phyloP scores from a whole-genome alignment of 2,113 vertebrate species.

The Prinia subflava region DNA sequence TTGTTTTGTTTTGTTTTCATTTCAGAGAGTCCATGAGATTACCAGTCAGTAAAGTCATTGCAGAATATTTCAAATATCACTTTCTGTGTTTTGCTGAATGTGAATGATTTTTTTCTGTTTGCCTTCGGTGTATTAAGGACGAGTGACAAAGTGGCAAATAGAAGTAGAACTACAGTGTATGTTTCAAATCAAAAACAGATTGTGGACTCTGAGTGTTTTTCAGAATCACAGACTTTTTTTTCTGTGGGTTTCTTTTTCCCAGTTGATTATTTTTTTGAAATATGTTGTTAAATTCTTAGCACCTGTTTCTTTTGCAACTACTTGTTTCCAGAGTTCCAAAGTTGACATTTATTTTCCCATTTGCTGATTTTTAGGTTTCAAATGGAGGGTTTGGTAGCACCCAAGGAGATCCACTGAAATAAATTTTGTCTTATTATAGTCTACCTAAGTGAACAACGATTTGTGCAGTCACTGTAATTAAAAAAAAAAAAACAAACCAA shows the following conservation, averaged over 20 bases:
- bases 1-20: neutral
- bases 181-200: neutral
- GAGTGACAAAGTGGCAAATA: neutral
- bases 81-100: neutral
- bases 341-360: neutral
- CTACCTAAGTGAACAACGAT: neutral
- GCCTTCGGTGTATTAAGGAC: neutral
- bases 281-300: neutral
- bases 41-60: neutral
- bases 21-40: neutral
- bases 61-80: neutral
- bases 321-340: neutral
- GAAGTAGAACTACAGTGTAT: neutral
- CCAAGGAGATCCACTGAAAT: neutral
- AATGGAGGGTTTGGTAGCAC: neutral
- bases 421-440: neutral
- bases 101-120: neutral
- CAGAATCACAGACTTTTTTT: neutral
- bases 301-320: neutral
- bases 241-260: rapidly evolving
- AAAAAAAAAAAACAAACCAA: neutral
- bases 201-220: neutral
- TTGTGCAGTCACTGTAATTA: neutral
- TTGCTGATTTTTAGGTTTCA: neutral
- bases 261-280: neutral